Conservation (phyloP, 2,797 vertebrate genomes). For the Champsocephalus gunnari region DNA sequence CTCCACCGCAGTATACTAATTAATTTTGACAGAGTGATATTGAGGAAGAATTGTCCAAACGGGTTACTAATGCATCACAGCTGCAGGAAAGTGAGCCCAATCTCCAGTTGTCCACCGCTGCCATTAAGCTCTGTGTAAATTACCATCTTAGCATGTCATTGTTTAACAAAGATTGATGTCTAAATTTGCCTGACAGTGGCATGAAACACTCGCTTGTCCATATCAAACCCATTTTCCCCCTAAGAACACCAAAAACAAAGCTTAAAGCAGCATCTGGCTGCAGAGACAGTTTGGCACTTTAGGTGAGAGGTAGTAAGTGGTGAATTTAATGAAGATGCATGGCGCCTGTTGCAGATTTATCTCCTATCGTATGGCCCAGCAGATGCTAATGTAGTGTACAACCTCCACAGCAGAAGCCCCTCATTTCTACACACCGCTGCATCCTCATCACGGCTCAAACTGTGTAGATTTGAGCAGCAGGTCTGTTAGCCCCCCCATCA, state of each 20-base stretch:
- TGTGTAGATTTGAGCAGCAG: conserved; percentile 49
- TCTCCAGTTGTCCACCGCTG: conserved; percentile 34
- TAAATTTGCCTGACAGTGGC: conserved; percentile 50
- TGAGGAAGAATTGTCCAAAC: conserved; percentile 48
- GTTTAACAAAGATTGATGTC: conserved; percentile 76
- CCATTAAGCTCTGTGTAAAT: conserved; percentile 64
- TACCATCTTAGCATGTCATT: conserved; percentile 60
- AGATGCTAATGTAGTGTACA: conserved; percentile 83
- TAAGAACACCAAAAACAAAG: conserved; percentile 61
- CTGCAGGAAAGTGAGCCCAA: conserved; percentile 29
- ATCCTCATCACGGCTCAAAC: conserved; percentile 66
- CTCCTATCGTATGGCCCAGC: conserved; percentile 80
- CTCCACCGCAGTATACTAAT: conserved; percentile 17
- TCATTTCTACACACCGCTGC: conserved; percentile 56
- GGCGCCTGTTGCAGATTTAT: conserved; percentile 78
- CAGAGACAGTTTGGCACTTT: conserved; percentile 75
- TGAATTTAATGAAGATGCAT: conserved; percentile 87
- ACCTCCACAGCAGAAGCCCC: conserved; percentile 60
- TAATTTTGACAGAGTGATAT: conserved; percentile 46
- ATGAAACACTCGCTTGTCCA: background rate
- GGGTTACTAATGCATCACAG: conserved; percentile 45
- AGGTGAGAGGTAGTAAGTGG: conserved; percentile 77
- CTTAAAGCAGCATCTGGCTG: conserved; percentile 76
- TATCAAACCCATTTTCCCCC: conserved; percentile 25
- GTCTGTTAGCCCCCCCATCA: conserved; percentile 46